These are phyloP conservation scores for Crenichthys baileyi DNA, from an alignment of 2,797 vertebrate genomes.

Conservation along the genomic window DNA sequence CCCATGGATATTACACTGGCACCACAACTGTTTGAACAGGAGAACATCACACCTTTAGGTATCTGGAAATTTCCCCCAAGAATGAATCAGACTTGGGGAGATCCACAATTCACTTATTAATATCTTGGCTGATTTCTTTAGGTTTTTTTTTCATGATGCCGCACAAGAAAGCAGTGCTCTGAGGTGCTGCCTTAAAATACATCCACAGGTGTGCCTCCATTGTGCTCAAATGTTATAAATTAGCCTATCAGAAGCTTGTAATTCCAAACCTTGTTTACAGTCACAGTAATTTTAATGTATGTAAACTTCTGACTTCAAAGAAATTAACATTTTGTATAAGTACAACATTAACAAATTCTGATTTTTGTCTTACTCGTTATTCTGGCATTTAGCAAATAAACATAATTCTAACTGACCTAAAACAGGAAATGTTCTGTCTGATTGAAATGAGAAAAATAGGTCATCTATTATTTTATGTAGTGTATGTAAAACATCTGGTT, in stretches of 20 bases:
- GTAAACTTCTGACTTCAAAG: not conserved
- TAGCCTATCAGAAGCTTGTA: not conserved
- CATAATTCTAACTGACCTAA: not conserved
- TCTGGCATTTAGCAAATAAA: not conserved
- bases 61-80: too few species aligned
- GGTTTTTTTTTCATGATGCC: not conserved
- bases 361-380: not conserved
- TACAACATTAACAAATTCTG: not conserved
- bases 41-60: too few species aligned
- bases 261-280: not conserved
- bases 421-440: not conserved
- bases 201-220: not conserved
- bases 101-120: not conserved
- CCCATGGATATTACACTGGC: too few species aligned
- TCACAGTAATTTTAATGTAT: not conserved
- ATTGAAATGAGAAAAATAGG: not conserved
- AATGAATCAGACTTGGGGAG: too few species aligned
- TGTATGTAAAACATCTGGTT: not conserved
- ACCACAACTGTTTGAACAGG: too few species aligned
- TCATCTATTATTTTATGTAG: not conserved
- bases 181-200: not conserved
- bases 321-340: not conserved
- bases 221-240: not conserved
- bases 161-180: not conserved
- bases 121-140: not conserved